Conservation (phyloP, 2,888 invertebrate species). For the Zygothrica quintamaculata region DNA sequence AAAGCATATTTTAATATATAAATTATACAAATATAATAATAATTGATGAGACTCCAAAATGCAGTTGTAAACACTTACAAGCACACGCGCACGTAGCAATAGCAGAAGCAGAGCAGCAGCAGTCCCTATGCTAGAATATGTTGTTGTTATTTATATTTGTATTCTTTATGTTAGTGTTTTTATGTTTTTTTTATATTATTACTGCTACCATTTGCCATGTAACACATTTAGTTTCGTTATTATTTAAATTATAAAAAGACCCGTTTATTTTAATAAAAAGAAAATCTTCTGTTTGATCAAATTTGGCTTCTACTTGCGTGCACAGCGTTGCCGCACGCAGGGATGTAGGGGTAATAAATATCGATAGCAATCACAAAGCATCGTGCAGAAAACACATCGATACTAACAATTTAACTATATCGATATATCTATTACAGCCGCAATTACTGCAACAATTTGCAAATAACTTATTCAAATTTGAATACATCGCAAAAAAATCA, state of each 20-base stretch:
- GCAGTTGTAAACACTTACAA: slow-evolving; percentile 55
- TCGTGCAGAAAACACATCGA: slow-evolving; percentile 28
- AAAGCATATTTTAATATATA: too few relatives aligned
- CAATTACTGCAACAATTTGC: slow-evolving; percentile 14
- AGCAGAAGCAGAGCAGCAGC: slow-evolving; percentile 8
- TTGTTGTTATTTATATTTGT: slow-evolving; percentile 7
- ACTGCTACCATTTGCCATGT: slow-evolving; percentile 5
- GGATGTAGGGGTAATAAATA: slow-evolving; percentile 52
- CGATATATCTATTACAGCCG: slow-evolving; percentile 30
- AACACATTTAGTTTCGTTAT: slow-evolving; percentile 26
- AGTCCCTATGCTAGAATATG: slow-evolving; percentile 5
- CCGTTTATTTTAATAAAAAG: slow-evolving; percentile 27
- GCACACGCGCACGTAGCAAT: slow-evolving; percentile 39
- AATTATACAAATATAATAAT: slow-evolving; percentile 1
- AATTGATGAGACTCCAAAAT: slow-evolving; percentile 27
- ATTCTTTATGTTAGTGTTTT: not conserved
- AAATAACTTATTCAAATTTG: slow-evolving; percentile 8
- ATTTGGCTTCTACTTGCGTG: slow-evolving; percentile 54
- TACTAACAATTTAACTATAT: not conserved
- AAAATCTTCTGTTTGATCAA: slow-evolving; percentile 47
- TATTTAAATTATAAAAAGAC: slow-evolving; percentile 13
- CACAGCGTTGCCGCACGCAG: slow-evolving; percentile 58
- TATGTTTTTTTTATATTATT: slow-evolving; percentile 1
- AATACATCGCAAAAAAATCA: slow-evolving; percentile 1
- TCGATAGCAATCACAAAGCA: slow-evolving; percentile 42